phyloP scores from a whole-genome alignment of 53 echinoderm and acorn worm species.

The Mesocentrotus franciscanus region DNA sequence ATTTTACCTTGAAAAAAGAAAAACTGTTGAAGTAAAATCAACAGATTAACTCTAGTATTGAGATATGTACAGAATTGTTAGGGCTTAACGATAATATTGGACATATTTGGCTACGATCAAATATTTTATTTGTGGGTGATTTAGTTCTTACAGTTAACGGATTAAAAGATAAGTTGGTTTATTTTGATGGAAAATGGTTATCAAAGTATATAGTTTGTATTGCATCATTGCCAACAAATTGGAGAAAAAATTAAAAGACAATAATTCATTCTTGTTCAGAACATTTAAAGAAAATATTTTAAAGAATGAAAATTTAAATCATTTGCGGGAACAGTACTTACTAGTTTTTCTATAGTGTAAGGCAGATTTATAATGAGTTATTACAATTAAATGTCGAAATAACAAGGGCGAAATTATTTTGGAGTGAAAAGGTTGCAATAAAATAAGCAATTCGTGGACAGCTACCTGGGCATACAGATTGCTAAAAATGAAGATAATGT shows the following conservation, averaged over 20 bases:
- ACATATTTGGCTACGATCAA: neutral
- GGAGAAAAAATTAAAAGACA: neutral
- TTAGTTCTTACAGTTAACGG: neutral
- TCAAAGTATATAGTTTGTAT: neutral
- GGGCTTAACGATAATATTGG: neutral
- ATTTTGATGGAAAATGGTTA: neutral
- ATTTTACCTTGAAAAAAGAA: too few relatives aligned
- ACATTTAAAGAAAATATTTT: neutral
- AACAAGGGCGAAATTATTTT: neutral
- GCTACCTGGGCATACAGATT: too few relatives aligned
- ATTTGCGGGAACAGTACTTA: neutral
- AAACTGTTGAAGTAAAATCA: too few relatives aligned
- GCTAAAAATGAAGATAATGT: too few relatives aligned
- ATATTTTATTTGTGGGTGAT: neutral
- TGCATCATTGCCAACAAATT: neutral
- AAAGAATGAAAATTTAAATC: neutral
- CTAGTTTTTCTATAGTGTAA: neutral
- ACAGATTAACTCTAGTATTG: neutral
- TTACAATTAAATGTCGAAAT: neutral
- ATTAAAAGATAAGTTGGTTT: neutral
- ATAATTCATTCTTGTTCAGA: neutral
- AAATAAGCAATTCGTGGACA: too few relatives aligned
- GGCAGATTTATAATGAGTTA: neutral
- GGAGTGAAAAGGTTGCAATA: neutral
- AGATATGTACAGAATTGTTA: neutral